Evolutionary conservation across 2,888 invertebrate species (phyloP), one percentile per base, ranked within the genome.

Genomic region (Metellina segmentata): DNA sequence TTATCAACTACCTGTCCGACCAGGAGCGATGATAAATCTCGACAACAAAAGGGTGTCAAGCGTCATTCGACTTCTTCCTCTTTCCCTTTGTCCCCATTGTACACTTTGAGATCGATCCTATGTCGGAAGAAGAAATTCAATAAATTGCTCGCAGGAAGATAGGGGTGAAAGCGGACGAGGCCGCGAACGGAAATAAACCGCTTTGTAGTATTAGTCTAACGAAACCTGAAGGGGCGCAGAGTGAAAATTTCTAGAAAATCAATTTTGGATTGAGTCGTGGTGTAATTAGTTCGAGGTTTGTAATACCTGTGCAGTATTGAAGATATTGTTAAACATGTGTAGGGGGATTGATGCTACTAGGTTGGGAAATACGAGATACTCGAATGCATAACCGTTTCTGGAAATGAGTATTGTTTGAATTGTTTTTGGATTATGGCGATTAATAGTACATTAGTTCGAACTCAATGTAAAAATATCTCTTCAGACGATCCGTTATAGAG

Each of bases 31-130:
- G 78, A 78, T 78, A 78, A 53, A 78, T 78, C 78, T 52, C 52
- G 20, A 11, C 78, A 52, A 78, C 78, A 78, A 78, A 52, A 19
- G 11, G 78, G 52, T 52, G 51, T 78, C 78, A 78, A 75, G 75
- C 78, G n/a, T 78, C 52, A 19, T 19, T 78, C 34, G 51, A 52
- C 52, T 78, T 52, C 78, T 78, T 53, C 19, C 19, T 19, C 52
- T 8, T 48, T 78, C 78, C 52, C 52, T 78, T 78, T 78, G 78
- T 78, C 52, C 78, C 51, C 52, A 78, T 78, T 52, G 78, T 78
- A 78, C 51, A 78, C 78, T 78, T 75, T 78, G 52, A 52, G 78
- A n/a, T n/a, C 53, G 20, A 13, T 48, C 34, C 20, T 71, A n/a
- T 71, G 52, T 51, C 51, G 19, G 52, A 78, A 74, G 52, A 6